Evolutionary conservation across 2,113 vertebrate species (phyloP), one percentile per base, ranked within the genome.

Genomic region (Sceloporus tristichus): DNA sequence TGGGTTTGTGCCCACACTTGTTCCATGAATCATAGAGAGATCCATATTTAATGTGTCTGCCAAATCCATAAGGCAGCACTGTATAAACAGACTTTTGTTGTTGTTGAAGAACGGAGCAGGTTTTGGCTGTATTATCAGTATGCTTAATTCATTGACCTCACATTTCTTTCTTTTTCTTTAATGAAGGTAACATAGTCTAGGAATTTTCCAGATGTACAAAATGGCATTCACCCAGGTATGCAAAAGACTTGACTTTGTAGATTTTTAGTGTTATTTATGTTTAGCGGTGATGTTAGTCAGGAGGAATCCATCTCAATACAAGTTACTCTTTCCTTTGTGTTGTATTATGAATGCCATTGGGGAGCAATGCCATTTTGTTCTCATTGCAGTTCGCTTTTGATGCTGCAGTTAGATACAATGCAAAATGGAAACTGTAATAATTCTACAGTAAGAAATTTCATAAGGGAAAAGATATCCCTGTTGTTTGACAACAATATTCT

Each of bases 201-300:
- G 27, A 91, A 48, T 82, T 85, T 75, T 82, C 89, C 91, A 87
- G 29, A n/a, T 40, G n/a, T 25, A 85, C n/a, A 56, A 5, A 82
- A 40, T 1, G 29, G 77, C 0, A 0, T 91, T 93, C 94, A 87
- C 91, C 88, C 48, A 77, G 23, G 0, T 68, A 48, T 48, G 8
- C 48, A 68, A 48, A 92, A 71, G 34, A 34, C 34, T 87, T 2
- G 0, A 80, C n/a, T 86, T 62, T 40, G 5, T 76, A 48, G 27
- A 25, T 13, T 40, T 59, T 87, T 25, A 56, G 74, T 10, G 14
- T 29, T 7, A 14, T 79, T 85, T 86, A 71, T 34, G n/a, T 56
- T 90, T 54, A 42, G 38, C 80, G 25, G 53, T 68, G 87, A 93
- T 65, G 25, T 79, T 0, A 3, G 65, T 76, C 38, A 14, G 87